A percentile compares a stretch with the other conserved stretches of the same genome.
These are phyloP conservation scores for Bos indicus DNA, from an alignment of 2,113 vertebrate genomes.

Conservation along the genomic window DNA sequence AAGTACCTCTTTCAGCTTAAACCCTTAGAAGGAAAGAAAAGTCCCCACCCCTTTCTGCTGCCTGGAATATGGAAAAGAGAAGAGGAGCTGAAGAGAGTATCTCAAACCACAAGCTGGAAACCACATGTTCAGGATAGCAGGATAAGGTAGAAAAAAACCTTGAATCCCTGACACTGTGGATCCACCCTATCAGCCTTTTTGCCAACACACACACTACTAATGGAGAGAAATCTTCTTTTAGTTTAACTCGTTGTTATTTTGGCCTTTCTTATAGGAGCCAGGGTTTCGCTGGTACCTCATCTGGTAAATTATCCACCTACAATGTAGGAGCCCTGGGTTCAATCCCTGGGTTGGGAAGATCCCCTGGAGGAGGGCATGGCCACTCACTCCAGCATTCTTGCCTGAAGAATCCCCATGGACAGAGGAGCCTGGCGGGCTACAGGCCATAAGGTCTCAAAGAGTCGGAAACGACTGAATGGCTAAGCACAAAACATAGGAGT, in stretches of 20 bases:
- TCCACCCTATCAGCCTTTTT: neutral
- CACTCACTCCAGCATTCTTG: neutral
- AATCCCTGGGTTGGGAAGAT: neutral
- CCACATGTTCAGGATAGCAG: neutral
- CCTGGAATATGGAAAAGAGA: neutral
- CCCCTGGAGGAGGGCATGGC: neutral
- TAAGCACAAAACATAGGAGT: neutral
- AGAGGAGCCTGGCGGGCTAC: neutral
- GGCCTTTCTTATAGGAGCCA: neutral
- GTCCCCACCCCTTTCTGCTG: neutral
- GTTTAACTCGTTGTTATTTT: neutral
- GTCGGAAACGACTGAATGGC: neutral
- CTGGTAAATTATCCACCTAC: neutral
- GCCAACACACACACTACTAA: neutral
- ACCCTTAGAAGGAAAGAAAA: neutral
- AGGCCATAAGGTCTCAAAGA: neutral
- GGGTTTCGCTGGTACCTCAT: neutral
- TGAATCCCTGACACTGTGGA: neutral
- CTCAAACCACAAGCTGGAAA: neutral
- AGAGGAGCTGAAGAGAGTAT: neutral
- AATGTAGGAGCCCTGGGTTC: neutral
- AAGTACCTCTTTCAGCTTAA: neutral
- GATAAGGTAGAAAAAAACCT: neutral
- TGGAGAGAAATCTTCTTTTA: neutral
- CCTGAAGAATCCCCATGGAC: neutral